These are phyloP conservation scores for Ciconia maguari DNA, from an alignment of 2,113 vertebrate species.

Conservation along the genomic window DNA sequence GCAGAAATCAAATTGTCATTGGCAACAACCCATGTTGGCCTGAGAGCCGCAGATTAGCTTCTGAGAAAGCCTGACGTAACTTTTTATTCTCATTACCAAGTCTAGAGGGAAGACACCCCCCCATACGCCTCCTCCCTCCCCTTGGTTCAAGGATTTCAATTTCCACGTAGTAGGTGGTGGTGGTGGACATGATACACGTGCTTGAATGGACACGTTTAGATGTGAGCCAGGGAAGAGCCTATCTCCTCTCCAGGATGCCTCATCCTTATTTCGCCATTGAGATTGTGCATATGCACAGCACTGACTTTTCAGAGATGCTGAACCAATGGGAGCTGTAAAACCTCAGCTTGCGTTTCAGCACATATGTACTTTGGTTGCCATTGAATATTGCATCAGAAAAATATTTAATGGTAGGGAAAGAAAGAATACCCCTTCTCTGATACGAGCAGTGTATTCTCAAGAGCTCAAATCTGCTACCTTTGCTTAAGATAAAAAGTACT, in stretches of 20 bases:
- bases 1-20: constrained; percentile 19
- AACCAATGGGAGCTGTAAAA: constrained; percentile 1
- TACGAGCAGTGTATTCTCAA: not conserved
- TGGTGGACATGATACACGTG: not conserved
- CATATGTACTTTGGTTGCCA: not conserved
- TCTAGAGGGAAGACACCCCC: constrained; percentile 19
- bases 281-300: not conserved
- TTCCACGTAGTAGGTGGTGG: not conserved
- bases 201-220: not conserved
- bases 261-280: not conserved
- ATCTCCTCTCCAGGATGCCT: not conserved
- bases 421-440: not conserved
- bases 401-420: not conserved
- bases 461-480: not conserved
- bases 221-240: not conserved
- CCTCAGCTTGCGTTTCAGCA: not conserved
- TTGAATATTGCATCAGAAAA: constrained; percentile 4
- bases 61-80: constrained; percentile 47
- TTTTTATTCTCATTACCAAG: not conserved
- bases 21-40: not conserved
- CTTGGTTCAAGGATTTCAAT: not conserved
- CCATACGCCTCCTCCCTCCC: not conserved
- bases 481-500: not conserved
- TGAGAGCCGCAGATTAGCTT: constrained; percentile 50
- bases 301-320: not conserved